A percentile compares a stretch with the other conserved stretches of the same genome.
phyloP scores from a whole-genome alignment of 2,113 vertebrate genomes.

The Dinomys branickii region DNA sequence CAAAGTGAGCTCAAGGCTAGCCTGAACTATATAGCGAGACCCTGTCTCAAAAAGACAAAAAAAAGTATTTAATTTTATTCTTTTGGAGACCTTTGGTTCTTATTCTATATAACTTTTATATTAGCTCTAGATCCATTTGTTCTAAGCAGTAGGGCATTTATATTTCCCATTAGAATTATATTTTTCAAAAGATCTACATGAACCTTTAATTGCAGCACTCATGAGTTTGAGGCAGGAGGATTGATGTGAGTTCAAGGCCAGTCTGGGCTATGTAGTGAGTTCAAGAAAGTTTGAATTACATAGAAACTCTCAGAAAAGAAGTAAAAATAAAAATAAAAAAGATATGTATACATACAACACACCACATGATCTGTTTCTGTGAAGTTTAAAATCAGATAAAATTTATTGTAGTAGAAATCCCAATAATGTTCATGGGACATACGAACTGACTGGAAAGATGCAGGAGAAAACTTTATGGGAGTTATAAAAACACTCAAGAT shows the following conservation, averaged over 20 bases:
- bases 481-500: neutral
- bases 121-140: neutral
- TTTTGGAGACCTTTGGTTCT: neutral
- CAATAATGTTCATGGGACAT: neutral
- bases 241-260: neutral
- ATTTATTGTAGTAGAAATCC: neutral
- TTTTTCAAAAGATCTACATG: neutral
- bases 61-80: neutral
- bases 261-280: neutral
- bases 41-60: no score
- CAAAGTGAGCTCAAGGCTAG: no score
- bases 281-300: neutral
- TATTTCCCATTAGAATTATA: neutral
- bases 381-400: conserved; percentile 5
- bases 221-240: neutral
- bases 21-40: no score
- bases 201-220: neutral
- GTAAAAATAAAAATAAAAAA: neutral
- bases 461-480: neutral
- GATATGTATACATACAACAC: neutral
- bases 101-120: neutral
- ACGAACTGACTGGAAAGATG: neutral
- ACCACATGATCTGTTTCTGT: neutral
- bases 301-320: neutral
- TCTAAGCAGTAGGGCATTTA: neutral